Evolutionary conservation across 2,888 invertebrate species (phyloP).

Genomic region (Chamaedrilus cognettii): DNA sequence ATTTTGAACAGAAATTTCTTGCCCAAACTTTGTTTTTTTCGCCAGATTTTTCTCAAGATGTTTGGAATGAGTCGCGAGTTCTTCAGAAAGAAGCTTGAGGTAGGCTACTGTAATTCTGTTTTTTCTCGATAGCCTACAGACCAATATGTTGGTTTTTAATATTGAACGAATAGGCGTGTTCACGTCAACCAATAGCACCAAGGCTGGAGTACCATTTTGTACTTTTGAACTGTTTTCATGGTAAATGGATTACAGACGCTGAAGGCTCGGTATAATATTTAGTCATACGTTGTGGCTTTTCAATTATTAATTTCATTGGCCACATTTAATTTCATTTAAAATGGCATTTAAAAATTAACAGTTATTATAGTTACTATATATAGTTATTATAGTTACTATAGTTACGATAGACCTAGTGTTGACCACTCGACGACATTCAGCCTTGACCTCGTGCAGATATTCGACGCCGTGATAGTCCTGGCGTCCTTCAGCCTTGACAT

Average conservation of each 20-base stretch:
- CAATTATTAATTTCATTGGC: too few relatives aligned
- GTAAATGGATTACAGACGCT: too few relatives aligned
- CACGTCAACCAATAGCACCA: not conserved
- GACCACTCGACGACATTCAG: not conserved
- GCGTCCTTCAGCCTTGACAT: conserved; percentile 53
- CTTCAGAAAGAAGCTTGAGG: conserved; percentile 24
- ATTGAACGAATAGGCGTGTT: not conserved
- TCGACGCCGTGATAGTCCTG: conserved; percentile 52
- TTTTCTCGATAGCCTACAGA: not conserved
- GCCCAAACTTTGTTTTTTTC: not conserved
- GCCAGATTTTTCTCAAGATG: conserved; percentile 21
- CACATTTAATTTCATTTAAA: too few relatives aligned
- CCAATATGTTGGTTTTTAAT: not conserved
- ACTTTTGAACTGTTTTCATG: too few relatives aligned
- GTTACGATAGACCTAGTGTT: too few relatives aligned
- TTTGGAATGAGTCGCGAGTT: conserved; percentile 23
- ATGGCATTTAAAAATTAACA: too few relatives aligned
- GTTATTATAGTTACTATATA: too few relatives aligned
- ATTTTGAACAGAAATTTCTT: too few relatives aligned
- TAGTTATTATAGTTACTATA: too few relatives aligned
- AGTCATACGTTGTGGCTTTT: too few relatives aligned
- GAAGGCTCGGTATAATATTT: too few relatives aligned
- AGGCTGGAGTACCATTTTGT: not conserved
- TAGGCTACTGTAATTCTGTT: not conserved
- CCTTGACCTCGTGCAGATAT: conserved; percentile 47